Conservation (phyloP, 2,113 vertebrate genomes). For the Pelecanoides urinatrix region DNA sequence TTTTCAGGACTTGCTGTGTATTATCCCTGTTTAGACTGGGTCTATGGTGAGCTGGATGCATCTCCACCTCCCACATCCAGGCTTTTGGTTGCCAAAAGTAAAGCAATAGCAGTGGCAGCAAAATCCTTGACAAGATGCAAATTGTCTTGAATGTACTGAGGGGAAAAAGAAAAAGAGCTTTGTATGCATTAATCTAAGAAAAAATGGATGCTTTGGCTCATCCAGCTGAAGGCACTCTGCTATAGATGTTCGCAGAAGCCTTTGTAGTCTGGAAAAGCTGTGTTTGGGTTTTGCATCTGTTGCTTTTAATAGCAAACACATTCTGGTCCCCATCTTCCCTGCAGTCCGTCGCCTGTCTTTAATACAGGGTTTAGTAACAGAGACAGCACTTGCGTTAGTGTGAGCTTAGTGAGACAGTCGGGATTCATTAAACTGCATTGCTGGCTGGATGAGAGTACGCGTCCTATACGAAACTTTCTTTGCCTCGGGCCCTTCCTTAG, state of each 20-base stretch:
- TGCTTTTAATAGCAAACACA: neutral
- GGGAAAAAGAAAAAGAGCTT: neutral
- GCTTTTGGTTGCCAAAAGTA: neutral
- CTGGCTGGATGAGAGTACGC: neutral
- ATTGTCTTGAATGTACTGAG: neutral
- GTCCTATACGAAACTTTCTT: neutral
- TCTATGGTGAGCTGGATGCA: neutral
- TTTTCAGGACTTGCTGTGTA: neutral
- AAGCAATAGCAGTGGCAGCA: neutral
- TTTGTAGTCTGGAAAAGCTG: neutral
- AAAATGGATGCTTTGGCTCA: neutral
- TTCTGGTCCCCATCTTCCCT: neutral
- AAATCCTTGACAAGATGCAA: slow-evolving; percentile 3
- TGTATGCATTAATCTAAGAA: neutral
- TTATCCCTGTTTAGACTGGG: neutral
- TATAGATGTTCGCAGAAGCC: neutral
- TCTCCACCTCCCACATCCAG: neutral
- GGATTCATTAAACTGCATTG: neutral
- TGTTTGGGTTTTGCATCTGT: slow-evolving; percentile 33
- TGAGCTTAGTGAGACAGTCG: neutral
- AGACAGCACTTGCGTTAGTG: neutral
- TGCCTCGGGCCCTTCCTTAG: slow-evolving; percentile 1
- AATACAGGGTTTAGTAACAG: neutral
- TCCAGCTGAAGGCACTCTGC: neutral
- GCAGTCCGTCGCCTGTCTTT: neutral